Conservation (phyloP, 2,113 vertebrate species). For the Cyprinodon variegatus region DNA sequence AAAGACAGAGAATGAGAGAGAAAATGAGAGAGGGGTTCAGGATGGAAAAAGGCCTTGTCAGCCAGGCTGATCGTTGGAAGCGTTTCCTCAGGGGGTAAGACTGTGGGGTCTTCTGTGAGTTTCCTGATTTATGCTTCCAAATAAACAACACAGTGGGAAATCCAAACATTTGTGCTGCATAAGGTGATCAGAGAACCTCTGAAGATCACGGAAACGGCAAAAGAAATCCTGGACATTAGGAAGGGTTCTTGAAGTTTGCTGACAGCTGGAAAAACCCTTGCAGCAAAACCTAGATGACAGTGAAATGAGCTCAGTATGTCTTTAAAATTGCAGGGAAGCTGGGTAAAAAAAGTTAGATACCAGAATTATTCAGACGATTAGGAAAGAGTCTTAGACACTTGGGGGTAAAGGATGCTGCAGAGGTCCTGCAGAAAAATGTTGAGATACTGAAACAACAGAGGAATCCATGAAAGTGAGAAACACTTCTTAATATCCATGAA, state of each 20-base stretch:
- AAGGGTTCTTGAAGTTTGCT: background rate
- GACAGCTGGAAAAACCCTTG: background rate
- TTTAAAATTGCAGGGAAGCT: background rate
- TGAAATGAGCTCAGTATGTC: conserved; percentile 3
- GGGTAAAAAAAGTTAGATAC: background rate
- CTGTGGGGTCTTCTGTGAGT: conserved; percentile 15
- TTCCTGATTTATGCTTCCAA: conserved; percentile 17
- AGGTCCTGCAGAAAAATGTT: background rate
- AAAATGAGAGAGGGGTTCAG: conserved; percentile 18
- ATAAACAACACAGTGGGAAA: conserved; percentile 14
- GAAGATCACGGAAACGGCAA: background rate
- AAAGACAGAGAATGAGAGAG: conserved; percentile 67
- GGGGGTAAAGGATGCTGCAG: background rate
- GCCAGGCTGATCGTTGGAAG: conserved; percentile 43
- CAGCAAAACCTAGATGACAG: background rate
- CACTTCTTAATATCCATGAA: background rate
- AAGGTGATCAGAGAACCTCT: background rate
- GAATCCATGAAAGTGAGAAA: background rate
- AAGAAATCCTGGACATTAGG: background rate
- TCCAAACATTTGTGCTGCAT: conserved; percentile 11
- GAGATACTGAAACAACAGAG: background rate
- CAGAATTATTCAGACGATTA: background rate
- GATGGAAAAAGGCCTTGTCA: conserved; percentile 33
- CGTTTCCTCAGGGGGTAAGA: conserved; percentile 41
- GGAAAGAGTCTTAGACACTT: background rate